phyloP scores from a whole-genome alignment of 1,140 invertebrate genomes.

The Arctopsyche grandis region DNA sequence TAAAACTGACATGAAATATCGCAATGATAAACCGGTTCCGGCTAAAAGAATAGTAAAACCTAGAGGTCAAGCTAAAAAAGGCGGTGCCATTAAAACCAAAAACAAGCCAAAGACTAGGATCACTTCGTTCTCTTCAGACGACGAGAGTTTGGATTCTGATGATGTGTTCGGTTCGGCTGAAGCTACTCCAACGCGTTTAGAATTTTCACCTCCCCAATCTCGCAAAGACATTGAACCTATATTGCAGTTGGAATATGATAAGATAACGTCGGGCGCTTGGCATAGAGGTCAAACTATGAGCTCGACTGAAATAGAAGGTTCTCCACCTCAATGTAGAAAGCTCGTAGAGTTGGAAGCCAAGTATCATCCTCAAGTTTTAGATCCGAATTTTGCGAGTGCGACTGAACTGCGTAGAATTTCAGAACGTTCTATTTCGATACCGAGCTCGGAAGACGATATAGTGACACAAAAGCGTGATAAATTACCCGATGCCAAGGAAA shows the following conservation, averaged over 20 bases:
- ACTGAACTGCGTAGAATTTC: conserved; percentile 74
- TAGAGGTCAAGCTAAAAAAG: conserved; percentile 67
- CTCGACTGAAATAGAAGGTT: conserved; percentile 77
- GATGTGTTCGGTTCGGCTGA: conserved; percentile 77
- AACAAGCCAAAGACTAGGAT: conserved; percentile 74
- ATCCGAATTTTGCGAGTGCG: conserved; percentile 68
- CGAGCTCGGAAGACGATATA: conserved; percentile 74
- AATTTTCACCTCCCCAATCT: conserved; percentile 76
- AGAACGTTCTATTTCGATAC: conserved; percentile 75
- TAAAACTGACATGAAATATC: conserved; percentile 66
- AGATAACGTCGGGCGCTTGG: conserved; percentile 72
- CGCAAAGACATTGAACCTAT: conserved; percentile 77
- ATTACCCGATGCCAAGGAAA: conserved; percentile 64
- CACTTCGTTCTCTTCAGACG: conserved; percentile 76
- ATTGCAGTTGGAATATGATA: conserved; percentile 73
- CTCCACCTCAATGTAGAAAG: conserved; percentile 72
- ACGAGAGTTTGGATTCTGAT: conserved; percentile 77
- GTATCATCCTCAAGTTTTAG: conserved; percentile 70
- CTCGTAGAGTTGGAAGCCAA: conserved; percentile 69
- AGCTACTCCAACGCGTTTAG: conserved; percentile 72
- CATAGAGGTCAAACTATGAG: conserved; percentile 78
- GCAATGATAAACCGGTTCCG: conserved; percentile 64
- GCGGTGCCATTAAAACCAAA: conserved; percentile 63
- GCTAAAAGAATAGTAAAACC: conserved; percentile 68
- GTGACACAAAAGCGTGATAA: conserved; percentile 60